Evolutionary conservation across 2,113 vertebrate species (phyloP), one percentile per base, ranked within the genome.

Genomic region (Gasterosteus aculeatus): DNA sequence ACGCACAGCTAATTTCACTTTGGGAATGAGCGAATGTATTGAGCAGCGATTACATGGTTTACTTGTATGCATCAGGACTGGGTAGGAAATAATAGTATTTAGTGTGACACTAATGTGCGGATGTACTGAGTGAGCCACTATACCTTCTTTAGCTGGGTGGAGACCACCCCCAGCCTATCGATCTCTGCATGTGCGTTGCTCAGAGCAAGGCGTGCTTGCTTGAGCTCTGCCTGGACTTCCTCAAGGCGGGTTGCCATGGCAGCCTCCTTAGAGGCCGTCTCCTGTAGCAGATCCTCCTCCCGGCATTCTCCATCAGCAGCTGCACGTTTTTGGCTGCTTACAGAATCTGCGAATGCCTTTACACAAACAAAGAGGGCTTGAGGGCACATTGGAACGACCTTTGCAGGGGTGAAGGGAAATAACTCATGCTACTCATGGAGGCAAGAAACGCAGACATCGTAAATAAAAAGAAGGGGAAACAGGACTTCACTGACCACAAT

Each of bases 251-350:
- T 93, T 47, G 89, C 90, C 91, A 96, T 91, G 81, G 90, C 93
- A 76, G 94, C 95, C 91, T 96, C 95, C 87, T 94, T 96, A 7
- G 82, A 91, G 53, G 95, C 95, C 0, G 94, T 94, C 85, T 96
- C 95, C 82, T 93, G 93, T 41, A 96, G 86, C 62, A 96, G 73
- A 26, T 53, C 90, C 84, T 96, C 95, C 78, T 95, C 95, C 69
- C 95, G 87, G 81, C 81, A 95, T 85, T 96, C 95, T 46, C 95
- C 95, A 78, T 95, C 95, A 44, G 93, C 95, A 38, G 93, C 93
- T 54, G 94, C 95, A 56, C 94, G 93, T 66, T 95, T 95, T 58
- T 95, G 95, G 79, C 89, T 94, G 88, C 83, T 96, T 75, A 95
- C 90, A 11, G 94, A 93, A 78, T 96, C 95, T n/a, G 93, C 90